Evolutionary conservation across 2,113 vertebrate species (phyloP).

Genomic region (Struthidea cinerea): DNA sequence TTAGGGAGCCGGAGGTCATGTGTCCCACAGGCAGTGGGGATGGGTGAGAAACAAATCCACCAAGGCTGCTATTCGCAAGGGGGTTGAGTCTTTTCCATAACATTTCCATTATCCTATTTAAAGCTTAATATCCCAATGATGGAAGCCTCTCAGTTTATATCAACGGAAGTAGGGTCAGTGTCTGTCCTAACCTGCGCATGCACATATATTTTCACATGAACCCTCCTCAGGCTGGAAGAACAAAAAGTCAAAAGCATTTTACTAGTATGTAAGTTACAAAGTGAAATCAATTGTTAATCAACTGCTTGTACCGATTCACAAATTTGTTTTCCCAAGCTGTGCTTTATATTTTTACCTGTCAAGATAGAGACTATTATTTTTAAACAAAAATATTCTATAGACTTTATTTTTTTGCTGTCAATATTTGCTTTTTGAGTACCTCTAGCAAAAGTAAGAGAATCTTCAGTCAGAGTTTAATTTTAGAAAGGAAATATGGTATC

Average conservation of each 20-base stretch:
- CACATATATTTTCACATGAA: not conserved
- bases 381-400: not conserved
- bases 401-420: not conserved
- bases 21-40: conserved; percentile 25
- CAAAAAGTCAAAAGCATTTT: not conserved
- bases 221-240: not conserved
- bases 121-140: not conserved
- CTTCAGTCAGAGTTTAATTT: conserved; percentile 61
- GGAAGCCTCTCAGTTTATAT: not conserved
- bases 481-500: conserved; percentile 55
- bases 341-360: not conserved
- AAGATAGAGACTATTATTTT: not conserved
- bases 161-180: not conserved
- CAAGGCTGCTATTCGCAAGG: not conserved
- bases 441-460: conserved; percentile 4
- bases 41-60: conserved; percentile 57
- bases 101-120: conserved; percentile 21
- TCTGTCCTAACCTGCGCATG: not conserved
- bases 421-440: not conserved
- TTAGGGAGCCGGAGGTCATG: not conserved
- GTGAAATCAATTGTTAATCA: not conserved
- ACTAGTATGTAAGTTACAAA: not conserved
- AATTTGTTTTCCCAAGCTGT: not conserved
- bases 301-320: not conserved
- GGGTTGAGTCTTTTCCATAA: not conserved